phyloP scores from a whole-genome alignment of 2,888 invertebrate species.

The Tuta absoluta region DNA sequence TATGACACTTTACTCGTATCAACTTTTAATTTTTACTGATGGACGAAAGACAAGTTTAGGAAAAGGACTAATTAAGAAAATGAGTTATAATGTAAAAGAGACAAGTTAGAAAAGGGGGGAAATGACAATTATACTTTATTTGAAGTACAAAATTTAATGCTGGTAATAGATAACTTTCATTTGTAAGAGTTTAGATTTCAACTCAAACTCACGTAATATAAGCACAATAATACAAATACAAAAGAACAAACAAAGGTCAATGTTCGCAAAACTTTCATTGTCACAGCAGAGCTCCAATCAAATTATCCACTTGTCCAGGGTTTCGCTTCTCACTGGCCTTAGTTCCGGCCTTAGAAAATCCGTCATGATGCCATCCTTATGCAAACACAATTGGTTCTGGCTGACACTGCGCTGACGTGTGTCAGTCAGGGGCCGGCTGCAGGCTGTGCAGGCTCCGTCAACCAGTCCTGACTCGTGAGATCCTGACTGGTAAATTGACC shows the following conservation, averaged over 20 bases:
- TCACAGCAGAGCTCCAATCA: neutral
- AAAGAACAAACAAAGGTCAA: slow-evolving; percentile 5
- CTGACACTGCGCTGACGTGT: slow-evolving; percentile 28
- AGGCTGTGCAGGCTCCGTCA: neutral
- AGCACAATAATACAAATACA: neutral
- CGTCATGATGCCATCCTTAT: slow-evolving; percentile 26
- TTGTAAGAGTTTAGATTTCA: neutral
- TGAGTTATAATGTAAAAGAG: too few relatives aligned
- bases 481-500: slow-evolving; percentile 38
- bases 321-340: slow-evolving; percentile 8
- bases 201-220: neutral
- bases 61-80: too few relatives aligned
- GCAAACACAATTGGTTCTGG: slow-evolving; percentile 36
- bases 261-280: slow-evolving; percentile 4
- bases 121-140: too few relatives aligned
- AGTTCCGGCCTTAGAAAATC: slow-evolving; percentile 25
- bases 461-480: neutral
- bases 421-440: slow-evolving; percentile 27
- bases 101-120: too few relatives aligned
- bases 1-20: too few relatives aligned
- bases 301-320: slow-evolving; percentile 2
- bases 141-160: too few relatives aligned
- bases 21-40: too few relatives aligned
- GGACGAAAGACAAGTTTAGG: too few relatives aligned
- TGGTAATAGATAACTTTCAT: too few relatives aligned